Evolutionary conservation across 2,797 vertebrate species (phyloP), one percentile per base, ranked within the genome.

Genomic region (Coreius guichenoti): DNA sequence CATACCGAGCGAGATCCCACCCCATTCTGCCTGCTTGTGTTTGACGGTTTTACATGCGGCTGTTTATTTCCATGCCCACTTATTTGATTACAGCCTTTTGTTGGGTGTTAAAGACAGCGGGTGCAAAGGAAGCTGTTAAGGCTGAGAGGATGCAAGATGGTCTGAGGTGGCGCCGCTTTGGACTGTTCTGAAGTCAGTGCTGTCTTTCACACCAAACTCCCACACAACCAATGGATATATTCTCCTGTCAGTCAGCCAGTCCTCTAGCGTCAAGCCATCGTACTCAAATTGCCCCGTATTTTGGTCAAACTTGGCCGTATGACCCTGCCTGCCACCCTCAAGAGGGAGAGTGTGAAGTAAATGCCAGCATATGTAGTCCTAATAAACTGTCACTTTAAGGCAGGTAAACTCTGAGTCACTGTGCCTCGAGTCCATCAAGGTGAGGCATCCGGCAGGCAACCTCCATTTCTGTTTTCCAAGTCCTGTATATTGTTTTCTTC

Each of bases 21-120:
- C 90, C 93, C 92, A 87, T 91, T 90, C 74, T 0, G 86, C 91
- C 90, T 56, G 3, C 47, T 91, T 90, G 76, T 83, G 39, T 81
- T 80, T 31, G 36, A 12, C 39, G 21, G 21, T 49, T 58, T 63
- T 79, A 63, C 39, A 69, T 85, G 87, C 89, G 90, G 91, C 88
- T 83, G 79, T 73, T 93, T 89, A 88, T 90, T 79, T 88, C 82
- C 47, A 86, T 77, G 87, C 87, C 89, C 45, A 7, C 26, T 36
- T 63, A 36, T 78, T 69, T 83, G 87, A 87, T 87, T 86, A 75
- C 80, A 86, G 31, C 88, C 85, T 88, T 90, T 89, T 29, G 73
- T 83, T 83, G 72, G 72, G 73, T 68, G 73, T 68, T 76, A 17
- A 81, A 85, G 86, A 87, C 87, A 86, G 72, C 75, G 91, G 63